Conservation (phyloP, 2,113 vertebrate species). For the Gnathonemus longibarbis region DNA sequence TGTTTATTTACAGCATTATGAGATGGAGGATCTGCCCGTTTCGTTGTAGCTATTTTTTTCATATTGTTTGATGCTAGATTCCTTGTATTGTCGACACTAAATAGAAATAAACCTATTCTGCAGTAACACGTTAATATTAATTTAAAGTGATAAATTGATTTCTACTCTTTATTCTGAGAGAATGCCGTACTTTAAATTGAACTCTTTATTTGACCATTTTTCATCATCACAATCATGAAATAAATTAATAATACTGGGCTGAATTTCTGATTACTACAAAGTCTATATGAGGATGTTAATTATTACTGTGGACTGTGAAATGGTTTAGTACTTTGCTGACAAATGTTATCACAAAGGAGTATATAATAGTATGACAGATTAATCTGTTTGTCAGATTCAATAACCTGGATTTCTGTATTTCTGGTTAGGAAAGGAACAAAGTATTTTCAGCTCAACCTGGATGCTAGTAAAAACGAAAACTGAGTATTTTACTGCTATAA, state of each 20-base stretch:
- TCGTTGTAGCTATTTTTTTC: neutral
- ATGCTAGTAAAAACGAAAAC: neutral
- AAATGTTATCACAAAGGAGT: neutral
- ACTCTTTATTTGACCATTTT: neutral
- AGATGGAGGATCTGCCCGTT: neutral
- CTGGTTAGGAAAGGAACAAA: neutral
- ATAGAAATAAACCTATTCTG: neutral
- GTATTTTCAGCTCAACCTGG: neutral
- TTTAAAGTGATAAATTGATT: neutral
- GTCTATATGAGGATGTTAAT: neutral
- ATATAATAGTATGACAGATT: neutral
- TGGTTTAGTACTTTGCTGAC: neutral
- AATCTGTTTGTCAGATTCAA: neutral
- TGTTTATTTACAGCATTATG: neutral
- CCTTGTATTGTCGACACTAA: neutral
- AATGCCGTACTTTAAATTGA: neutral
- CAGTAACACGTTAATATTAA: conserved; percentile 1
- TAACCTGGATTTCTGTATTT: neutral
- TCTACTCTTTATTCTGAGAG: conserved; percentile 1
- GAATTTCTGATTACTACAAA: neutral
- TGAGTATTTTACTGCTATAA: neutral
- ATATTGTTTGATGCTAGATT: neutral
- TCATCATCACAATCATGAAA: neutral
- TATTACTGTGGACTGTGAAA: neutral
- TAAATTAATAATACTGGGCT: neutral